A percentile compares a stretch with the other conserved stretches of the same genome.
Conservation (phyloP, 1,140 invertebrate genomes). For the Trichogramma pretiosum region DNA sequence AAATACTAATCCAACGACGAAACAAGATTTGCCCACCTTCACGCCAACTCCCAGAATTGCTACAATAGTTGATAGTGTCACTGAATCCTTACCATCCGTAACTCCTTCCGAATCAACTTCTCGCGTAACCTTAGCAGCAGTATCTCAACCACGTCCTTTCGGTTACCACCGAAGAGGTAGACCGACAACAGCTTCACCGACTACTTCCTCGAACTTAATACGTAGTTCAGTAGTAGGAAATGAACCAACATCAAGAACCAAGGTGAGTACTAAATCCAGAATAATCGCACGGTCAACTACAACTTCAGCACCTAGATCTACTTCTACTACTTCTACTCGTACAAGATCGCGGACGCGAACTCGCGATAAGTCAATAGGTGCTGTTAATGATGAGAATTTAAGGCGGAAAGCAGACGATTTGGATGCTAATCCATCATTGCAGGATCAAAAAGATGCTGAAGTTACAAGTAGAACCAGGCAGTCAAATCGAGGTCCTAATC, state of each 20-base stretch:
- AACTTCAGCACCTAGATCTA: constrained; percentile 27
- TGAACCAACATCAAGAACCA: constrained; percentile 31
- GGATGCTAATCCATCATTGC: constrained; percentile 13
- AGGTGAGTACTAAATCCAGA: constrained; percentile 43
- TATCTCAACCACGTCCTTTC: constrained; percentile 50
- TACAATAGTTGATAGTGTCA: constrained; percentile 11
- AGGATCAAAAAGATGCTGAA: constrained; percentile 15
- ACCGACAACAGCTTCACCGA: constrained; percentile 23
- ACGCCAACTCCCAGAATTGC: constrained; percentile 5
- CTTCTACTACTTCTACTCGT: too few species aligned
- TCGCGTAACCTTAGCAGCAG: constrained; percentile 33
- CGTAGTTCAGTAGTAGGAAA: constrained; percentile 27
- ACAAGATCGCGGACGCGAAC: constrained; percentile 20
- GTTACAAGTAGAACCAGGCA: constrained; percentile 23
- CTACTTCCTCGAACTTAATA: constrained; percentile 32
- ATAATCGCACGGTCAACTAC: constrained; percentile 41
- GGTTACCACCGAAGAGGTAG: constrained; percentile 42
- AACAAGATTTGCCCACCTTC: neutral
- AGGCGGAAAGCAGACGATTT: constrained; percentile 12
- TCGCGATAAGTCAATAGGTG: constrained; percentile 29
- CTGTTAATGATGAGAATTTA: constrained; percentile 15
- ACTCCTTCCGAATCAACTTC: constrained; percentile 26
- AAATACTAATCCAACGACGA: constrained; percentile 1
- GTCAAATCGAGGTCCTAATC: constrained; percentile 29
- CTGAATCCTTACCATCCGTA: constrained; percentile 6